phyloP scores from a whole-genome alignment of 2,113 vertebrate genomes.

The Limnothrissa miodon region DNA sequence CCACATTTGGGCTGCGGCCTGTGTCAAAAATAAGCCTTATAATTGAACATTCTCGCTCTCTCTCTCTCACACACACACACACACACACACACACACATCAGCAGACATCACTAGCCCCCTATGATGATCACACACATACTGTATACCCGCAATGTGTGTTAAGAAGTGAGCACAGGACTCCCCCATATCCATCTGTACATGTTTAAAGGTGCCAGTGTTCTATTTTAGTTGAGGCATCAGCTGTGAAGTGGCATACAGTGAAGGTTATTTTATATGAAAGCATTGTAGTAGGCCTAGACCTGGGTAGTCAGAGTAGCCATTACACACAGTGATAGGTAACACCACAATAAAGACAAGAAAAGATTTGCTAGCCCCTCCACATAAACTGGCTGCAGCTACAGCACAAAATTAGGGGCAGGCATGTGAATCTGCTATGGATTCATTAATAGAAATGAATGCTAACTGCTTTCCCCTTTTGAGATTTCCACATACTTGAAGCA shows the following conservation, averaged over 20 bases:
- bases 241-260: background rate
- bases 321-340: constrained; percentile 1
- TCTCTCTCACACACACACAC: background rate
- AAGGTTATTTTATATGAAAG: background rate
- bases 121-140: background rate
- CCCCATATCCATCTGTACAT: background rate
- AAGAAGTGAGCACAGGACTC: background rate
- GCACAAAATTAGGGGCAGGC: background rate
- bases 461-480: background rate
- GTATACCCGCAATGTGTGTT: background rate
- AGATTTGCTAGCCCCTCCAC: background rate
- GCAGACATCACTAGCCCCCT: background rate
- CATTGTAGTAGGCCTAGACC: background rate
- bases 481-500: background rate
- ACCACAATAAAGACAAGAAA: background rate
- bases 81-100: background rate
- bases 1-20: no score
- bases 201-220: background rate
- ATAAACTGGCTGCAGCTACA: background rate
- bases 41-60: no score
- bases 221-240: background rate
- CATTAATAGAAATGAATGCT: background rate
- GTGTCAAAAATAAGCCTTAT: background rate
- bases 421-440: background rate
- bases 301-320: background rate